Conservation (phyloP, 2,113 vertebrate species). For the Hiodon alosoides region DNA sequence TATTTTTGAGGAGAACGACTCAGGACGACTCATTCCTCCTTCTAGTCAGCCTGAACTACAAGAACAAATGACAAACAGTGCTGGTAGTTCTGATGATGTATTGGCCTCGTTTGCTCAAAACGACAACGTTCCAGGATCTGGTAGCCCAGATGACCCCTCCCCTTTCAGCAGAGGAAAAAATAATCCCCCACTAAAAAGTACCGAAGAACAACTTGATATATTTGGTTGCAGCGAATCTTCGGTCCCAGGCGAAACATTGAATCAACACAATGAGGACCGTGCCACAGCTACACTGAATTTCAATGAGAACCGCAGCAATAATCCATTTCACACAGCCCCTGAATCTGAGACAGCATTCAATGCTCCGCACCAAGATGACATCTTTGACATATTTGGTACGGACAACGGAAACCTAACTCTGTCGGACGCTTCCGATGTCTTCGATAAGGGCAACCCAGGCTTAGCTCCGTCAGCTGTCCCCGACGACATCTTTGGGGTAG, state of each 20-base stretch:
- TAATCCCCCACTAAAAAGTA: conserved; percentile 6
- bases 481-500: conserved; percentile 44
- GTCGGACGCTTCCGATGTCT: conserved; percentile 2
- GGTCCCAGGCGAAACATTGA: background rate
- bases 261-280: conserved; percentile 18
- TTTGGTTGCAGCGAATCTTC: conserved; percentile 7
- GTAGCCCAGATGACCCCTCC: conserved; percentile 19
- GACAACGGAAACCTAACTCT: conserved; percentile 28
- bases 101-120: conserved; percentile 7
- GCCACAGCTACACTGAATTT: conserved; percentile 10
- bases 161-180: conserved; percentile 4
- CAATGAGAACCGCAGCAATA: conserved; percentile 9
- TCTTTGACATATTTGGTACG: conserved; percentile 53
- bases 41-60: conserved; percentile 23
- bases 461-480: conserved; percentile 12
- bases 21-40: background rate
- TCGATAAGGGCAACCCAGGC: conserved; percentile 17
- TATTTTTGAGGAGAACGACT: conserved; percentile 4
- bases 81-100: background rate
- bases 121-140: conserved; percentile 14
- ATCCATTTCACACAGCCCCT: conserved; percentile 19
- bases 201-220: conserved; percentile 15
- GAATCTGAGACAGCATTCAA: conserved; percentile 3
- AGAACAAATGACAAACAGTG: background rate
- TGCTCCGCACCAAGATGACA: conserved; percentile 11